These are phyloP conservation scores for Sinopyrophorus schimmeli DNA, from an alignment of 2,888 invertebrate genomes.

Conservation along the genomic window DNA sequence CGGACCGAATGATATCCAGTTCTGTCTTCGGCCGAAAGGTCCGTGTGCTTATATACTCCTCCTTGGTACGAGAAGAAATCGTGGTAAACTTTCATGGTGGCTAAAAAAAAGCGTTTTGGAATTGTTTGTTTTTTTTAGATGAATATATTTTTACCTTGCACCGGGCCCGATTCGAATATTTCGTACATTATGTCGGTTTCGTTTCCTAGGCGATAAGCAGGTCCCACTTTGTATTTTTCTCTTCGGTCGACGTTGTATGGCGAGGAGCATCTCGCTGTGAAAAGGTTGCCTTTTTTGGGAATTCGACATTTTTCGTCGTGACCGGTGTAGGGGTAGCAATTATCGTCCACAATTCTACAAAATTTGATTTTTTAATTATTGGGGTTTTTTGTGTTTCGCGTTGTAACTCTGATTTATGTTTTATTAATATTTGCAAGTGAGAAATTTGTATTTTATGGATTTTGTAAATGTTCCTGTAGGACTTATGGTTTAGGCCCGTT, in stretches of 20 bases:
- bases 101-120: constrained; percentile 63
- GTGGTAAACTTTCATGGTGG: constrained; percentile 85
- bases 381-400: too few species aligned
- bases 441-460: too few species aligned
- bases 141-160: constrained; percentile 70
- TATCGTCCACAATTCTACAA: constrained; percentile 78
- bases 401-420: too few species aligned
- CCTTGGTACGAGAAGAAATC: constrained; percentile 90
- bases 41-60: constrained; percentile 77
- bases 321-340: constrained; percentile 82
- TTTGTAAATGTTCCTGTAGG: too few species aligned
- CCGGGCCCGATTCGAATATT: constrained; percentile 87
- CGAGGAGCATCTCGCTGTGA: constrained; percentile 61
- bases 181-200: constrained; percentile 91
- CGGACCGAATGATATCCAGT: constrained; percentile 88
- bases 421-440: too few species aligned
- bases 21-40: constrained; percentile 59
- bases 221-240: constrained; percentile 71
- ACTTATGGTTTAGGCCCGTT: too few species aligned
- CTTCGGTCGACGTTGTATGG: constrained; percentile 59
- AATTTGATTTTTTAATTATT: neutral
- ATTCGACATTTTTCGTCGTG: constrained; percentile 67
- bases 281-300: constrained; percentile 54
- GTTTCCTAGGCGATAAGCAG: constrained; percentile 73
- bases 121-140: too few species aligned